Evolutionary conservation across 2,888 invertebrate species (phyloP).

Genomic region (Masnerella sp.): DNA sequence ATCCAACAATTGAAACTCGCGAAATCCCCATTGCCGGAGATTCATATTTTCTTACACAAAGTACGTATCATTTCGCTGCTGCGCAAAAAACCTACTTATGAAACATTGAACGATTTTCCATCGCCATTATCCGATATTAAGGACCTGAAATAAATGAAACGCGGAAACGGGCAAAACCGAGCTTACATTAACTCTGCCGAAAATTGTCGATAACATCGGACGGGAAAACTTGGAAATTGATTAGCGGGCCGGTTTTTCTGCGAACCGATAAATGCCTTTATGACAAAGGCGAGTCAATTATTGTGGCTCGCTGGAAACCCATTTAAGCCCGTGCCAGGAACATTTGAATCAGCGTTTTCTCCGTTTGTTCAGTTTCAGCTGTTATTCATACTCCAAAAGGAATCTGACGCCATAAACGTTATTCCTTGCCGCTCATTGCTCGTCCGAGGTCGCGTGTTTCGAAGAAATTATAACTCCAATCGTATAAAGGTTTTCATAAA

Average conservation of each 20-base stretch:
- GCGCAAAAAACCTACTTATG: not conserved
- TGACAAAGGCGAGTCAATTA: constrained; percentile 33
- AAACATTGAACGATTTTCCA: not conserved
- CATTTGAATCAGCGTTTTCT: constrained; percentile 51
- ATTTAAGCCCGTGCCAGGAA: constrained; percentile 32
- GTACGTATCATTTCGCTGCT: too few relatives aligned
- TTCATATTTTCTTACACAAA: too few relatives aligned
- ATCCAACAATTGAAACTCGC: too few relatives aligned
- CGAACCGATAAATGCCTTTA: constrained; percentile 30
- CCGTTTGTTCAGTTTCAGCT: constrained; percentile 39
- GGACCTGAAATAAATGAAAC: constrained; percentile 1
- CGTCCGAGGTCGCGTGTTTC: constrained; percentile 69
- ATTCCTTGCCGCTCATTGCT: constrained; percentile 54
- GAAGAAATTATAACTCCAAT: constrained; percentile 72
- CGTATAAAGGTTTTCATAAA: too few relatives aligned
- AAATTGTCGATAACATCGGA: constrained; percentile 24
- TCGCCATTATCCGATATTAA: not conserved
- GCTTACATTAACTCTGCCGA: not conserved
- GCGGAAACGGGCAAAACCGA: constrained; percentile 1
- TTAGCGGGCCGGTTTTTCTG: constrained; percentile 16
- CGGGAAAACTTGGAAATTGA: constrained; percentile 28
- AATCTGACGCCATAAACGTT: constrained; percentile 61
- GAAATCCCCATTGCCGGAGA: too few relatives aligned
- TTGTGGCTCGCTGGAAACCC: constrained; percentile 36
- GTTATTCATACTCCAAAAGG: constrained; percentile 55